These are phyloP conservation scores for Pantherophis guttatus DNA, from an alignment of 2,113 vertebrate genomes.

Conservation along the genomic window DNA sequence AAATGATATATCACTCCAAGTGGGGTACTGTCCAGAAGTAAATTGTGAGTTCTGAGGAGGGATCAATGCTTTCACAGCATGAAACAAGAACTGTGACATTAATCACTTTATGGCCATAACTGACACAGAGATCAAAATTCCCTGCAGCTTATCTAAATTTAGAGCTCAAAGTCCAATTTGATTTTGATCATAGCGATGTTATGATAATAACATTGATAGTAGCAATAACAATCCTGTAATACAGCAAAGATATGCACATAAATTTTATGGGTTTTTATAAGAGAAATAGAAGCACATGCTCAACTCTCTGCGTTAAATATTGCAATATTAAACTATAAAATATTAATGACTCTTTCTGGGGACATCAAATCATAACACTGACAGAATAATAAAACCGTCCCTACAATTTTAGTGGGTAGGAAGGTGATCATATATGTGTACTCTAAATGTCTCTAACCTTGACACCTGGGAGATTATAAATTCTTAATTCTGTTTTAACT, in stretches of 20 bases:
- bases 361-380: neutral
- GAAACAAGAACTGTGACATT: constrained; percentile 13
- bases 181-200: neutral
- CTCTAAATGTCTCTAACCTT: neutral
- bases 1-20: constrained; percentile 24
- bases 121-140: neutral
- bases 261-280: neutral
- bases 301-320: neutral
- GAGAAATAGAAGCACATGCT: neutral
- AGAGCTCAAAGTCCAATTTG: neutral
- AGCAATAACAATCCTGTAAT: neutral
- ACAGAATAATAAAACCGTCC: neutral
- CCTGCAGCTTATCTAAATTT: neutral
- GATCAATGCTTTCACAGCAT: constrained; percentile 35
- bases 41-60: constrained; percentile 30
- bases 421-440: neutral
- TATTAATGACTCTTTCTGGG: neutral
- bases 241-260: neutral
- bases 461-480: neutral
- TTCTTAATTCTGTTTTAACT: neutral
- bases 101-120: neutral
- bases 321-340: neutral
- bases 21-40: constrained; percentile 8
- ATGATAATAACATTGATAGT: neutral
- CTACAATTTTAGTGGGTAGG: neutral